Evolutionary conservation across 2,888 invertebrate species (phyloP), one percentile per base, ranked within the genome.

Genomic region (Drepana falcataria): DNA sequence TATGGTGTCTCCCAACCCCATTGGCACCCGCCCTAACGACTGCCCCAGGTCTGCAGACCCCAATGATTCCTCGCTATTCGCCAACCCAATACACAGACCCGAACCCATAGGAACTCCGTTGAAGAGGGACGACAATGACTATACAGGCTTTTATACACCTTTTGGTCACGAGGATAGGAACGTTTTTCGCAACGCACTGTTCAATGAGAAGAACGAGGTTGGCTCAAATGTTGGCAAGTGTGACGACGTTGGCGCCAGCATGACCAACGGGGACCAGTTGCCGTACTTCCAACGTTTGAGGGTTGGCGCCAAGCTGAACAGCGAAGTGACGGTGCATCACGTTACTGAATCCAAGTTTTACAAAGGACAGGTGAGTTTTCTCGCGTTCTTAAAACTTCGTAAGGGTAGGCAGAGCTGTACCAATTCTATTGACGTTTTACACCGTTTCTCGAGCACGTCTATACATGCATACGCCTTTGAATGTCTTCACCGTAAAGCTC

Each of bases 321-420:
- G 77, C 34, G 91, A 91, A 53, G 90, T 91, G 0, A 87, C 91
- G 0, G 89, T 91, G 54, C 91, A 91, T 48, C 90, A 87, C 53
- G 91, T 91, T 0, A 85, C 87, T 0, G 91, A 91, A 47, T 90
- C 90, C 6, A 91, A 90, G 61, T 89, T 88, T 57, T 90, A 88
- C 53, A 88, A 86, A 7, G 81, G 81, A 47, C 85, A 85, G 85
- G 90, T 87, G 41, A 52, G 83, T 71, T 56, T 48, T 51, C 41
- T 7, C n/a, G n/a, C n/a, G n/a, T n/a, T n/a, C n/a, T n/a, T n/a
- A n/a, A n/a, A n/a, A n/a, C n/a, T n/a, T n/a, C n/a, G 48, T 2
- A 41, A 48, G 9, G 49, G 35, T 49, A 35, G 35, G n/a, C 49
- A 37, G 7, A 35, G n/a, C 37, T 37, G 37, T 37, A 4, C 37